phyloP scores from a whole-genome alignment of 2,797 vertebrate species.

The Macrochelys suwanniensis region DNA sequence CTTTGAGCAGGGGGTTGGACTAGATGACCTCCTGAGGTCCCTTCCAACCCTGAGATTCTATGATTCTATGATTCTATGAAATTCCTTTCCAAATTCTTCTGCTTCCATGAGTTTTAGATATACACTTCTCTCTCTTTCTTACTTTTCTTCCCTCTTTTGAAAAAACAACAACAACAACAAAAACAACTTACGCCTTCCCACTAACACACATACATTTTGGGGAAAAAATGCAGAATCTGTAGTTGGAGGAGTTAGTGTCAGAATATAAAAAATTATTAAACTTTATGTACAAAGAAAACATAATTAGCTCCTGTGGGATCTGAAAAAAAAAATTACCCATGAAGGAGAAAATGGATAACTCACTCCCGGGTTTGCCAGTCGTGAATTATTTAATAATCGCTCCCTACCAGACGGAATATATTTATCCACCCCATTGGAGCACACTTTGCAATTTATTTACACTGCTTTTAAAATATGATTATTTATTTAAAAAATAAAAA shows the following conservation, averaged over 20 bases:
- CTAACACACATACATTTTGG: conserved; percentile 22
- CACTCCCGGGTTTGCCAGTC: conserved; percentile 54
- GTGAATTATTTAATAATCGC: conserved; percentile 78
- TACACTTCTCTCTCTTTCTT: background rate
- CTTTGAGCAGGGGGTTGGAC: too few relatives aligned
- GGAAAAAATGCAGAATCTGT: conserved; percentile 15
- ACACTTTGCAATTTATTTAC: conserved; percentile 73
- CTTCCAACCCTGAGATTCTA: too few relatives aligned
- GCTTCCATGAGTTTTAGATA: background rate
- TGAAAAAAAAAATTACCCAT: conserved; percentile 62
- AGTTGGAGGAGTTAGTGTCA: conserved; percentile 36
- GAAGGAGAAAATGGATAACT: conserved; percentile 67
- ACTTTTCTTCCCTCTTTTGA: too few relatives aligned
- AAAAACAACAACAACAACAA: background rate
- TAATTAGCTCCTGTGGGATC: conserved; percentile 60
- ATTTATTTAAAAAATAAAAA: conserved; percentile 75
- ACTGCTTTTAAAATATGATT: conserved; percentile 76
- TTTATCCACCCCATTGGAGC: conserved; percentile 62
- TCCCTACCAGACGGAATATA: conserved; percentile 70
- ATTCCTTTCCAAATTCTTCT: background rate
- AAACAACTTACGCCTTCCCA: conserved; percentile 5
- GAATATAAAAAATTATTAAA: conserved; percentile 59
- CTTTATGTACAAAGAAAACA: conserved; percentile 64
- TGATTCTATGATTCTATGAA: background rate
- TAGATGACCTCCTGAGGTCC: too few relatives aligned